Conservation (phyloP, 2,113 vertebrate species). For the Maccullochella peelii region DNA sequence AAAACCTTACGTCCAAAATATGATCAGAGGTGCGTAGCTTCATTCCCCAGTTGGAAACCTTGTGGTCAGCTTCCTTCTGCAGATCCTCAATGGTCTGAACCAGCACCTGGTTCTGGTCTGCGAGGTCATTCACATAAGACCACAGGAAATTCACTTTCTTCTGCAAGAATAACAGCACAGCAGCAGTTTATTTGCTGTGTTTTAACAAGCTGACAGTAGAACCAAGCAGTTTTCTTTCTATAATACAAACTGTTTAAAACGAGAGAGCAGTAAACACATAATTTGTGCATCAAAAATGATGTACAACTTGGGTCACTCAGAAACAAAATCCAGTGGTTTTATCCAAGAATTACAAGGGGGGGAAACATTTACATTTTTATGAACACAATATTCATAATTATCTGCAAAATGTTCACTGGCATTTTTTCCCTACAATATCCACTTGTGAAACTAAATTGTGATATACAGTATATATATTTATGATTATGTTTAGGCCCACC, state of each 20-base stretch:
- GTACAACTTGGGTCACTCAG: neutral
- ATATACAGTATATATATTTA: neutral
- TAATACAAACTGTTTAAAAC: neutral
- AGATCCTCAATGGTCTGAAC: conserved; percentile 74
- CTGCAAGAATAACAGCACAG: conserved; percentile 66
- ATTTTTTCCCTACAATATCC: neutral
- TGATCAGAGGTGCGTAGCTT: conserved; percentile 27
- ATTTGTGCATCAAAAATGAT: neutral
- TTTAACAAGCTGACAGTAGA: conserved; percentile 28
- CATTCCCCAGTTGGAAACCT: conserved; percentile 28
- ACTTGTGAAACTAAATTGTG: neutral
- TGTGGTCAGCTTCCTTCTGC: conserved; percentile 55
- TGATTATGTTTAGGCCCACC: neutral
- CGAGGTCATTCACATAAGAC: conserved; percentile 71
- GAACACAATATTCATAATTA: neutral
- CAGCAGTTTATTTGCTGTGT: conserved; percentile 21
- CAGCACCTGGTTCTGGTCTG: conserved; percentile 78
- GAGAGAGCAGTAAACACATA: neutral
- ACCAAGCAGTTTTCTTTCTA: neutral
- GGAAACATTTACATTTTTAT: neutral
- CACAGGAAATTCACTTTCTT: conserved; percentile 71
- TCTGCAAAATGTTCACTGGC: neutral
- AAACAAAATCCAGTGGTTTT: neutral
- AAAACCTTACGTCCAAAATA: conserved; percentile 53
- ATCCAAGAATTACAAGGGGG: neutral